phyloP scores from a whole-genome alignment of 2,113 vertebrate genomes.

The Vireo altiloquus region DNA sequence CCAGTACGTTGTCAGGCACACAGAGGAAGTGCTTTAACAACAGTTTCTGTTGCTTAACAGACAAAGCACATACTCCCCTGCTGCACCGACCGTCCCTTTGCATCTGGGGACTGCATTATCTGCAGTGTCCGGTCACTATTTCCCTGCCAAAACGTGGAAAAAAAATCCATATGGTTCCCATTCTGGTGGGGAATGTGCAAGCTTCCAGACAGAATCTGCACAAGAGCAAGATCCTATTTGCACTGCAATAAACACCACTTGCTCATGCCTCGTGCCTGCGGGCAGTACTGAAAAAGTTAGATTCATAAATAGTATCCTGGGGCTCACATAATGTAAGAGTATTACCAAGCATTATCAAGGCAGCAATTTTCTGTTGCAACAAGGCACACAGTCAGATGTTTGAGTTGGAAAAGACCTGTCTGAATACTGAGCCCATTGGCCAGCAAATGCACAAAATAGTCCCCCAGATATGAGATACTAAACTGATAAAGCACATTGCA shows the following conservation, averaged over 20 bases:
- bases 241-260: constrained; percentile 61
- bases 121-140: background rate
- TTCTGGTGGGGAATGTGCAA: constrained; percentile 35
- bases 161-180: constrained; percentile 41
- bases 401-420: background rate
- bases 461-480: constrained; percentile 35
- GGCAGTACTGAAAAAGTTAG: constrained; percentile 53
- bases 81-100: background rate
- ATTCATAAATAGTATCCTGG: constrained; percentile 45
- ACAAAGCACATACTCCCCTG: background rate
- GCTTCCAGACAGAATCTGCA: constrained; percentile 42
- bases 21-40: background rate
- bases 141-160: background rate
- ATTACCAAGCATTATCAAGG: constrained; percentile 60
- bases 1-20: background rate
- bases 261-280: constrained; percentile 42
- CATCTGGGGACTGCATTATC: constrained; percentile 2
- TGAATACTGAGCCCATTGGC: constrained; percentile 23
- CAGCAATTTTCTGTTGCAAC: constrained; percentile 42
- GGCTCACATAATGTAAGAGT: constrained; percentile 50
- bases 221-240: constrained; percentile 56
- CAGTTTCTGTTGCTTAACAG: background rate
- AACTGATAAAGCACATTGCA: background rate
- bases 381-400: constrained; percentile 19
- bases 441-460: background rate